phyloP scores from a whole-genome alignment of 1,140 invertebrate species.

The Drosophila yakuba region DNA sequence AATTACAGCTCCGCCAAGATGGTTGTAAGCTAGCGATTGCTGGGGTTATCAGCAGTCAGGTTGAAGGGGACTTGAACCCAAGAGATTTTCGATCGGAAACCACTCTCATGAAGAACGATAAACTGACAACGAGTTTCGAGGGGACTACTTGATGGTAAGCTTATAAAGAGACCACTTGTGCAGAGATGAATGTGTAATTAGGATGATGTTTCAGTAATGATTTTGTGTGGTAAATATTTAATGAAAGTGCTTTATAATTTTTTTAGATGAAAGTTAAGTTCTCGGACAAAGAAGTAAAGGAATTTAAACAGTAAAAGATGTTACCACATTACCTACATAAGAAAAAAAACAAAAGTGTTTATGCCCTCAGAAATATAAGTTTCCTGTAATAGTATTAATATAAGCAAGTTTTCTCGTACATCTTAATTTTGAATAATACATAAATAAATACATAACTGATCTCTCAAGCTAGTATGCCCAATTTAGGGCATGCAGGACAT shows the following conservation, averaged over 20 bases:
- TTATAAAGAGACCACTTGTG: not conserved
- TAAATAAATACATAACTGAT: no score
- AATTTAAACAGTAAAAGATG: no score
- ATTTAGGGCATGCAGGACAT: not conserved
- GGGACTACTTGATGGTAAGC: not conserved
- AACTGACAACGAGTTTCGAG: not conserved
- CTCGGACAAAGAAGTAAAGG: no score
- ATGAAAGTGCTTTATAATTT: no score
- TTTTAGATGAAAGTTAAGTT: no score
- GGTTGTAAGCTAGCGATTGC: not conserved
- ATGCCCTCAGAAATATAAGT: no score
- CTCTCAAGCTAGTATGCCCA: not conserved
- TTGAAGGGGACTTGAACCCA: conserved; percentile 4
- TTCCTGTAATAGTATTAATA: no score
- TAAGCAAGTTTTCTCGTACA: no score
- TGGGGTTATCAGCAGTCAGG: not conserved
- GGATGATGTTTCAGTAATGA: no score
- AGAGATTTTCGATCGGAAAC: conserved; percentile 4
- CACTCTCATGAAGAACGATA: not conserved
- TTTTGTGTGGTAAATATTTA: not conserved
- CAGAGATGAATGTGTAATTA: not conserved
- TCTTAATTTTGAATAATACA: no score
- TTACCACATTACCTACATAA: no score
- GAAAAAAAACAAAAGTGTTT: no score
- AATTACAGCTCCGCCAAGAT: not conserved